Conservation (phyloP, 2,888 invertebrate genomes). For the Galeopsomyia nigrocyanea region DNA sequence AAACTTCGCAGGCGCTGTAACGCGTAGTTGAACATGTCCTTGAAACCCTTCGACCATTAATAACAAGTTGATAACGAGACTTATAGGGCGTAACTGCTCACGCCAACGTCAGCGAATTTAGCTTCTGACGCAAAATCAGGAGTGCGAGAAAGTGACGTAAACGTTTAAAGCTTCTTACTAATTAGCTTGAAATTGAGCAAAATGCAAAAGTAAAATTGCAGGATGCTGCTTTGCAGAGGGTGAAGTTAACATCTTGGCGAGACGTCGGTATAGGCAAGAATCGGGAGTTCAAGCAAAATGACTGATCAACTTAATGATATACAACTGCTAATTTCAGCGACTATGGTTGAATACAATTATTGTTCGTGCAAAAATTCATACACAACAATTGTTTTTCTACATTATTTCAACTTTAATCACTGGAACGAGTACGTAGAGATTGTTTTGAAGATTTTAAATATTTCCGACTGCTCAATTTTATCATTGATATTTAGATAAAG, state of each 20-base stretch:
- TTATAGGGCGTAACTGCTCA: neutral
- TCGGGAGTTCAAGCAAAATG: slow-evolving; percentile 2
- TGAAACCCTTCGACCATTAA: neutral
- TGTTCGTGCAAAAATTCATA: too few relatives aligned
- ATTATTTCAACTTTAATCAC: too few relatives aligned
- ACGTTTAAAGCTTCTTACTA: slow-evolving; percentile 33
- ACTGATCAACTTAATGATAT: neutral
- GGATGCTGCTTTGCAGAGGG: neutral
- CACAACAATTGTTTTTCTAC: too few relatives aligned
- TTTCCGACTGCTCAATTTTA: too few relatives aligned
- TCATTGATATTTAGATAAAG: too few relatives aligned
- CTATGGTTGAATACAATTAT: too few relatives aligned
- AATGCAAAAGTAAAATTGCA: slow-evolving; percentile 38
- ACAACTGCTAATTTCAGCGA: too few relatives aligned
- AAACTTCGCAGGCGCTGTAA: neutral
- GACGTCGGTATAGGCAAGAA: neutral
- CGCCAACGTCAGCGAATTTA: slow-evolving; percentile 5
- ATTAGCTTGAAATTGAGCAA: slow-evolving; percentile 28
- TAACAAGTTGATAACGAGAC: slow-evolving; percentile 22
- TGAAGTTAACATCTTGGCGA: neutral
- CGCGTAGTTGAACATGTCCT: neutral
- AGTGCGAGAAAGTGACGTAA: slow-evolving; percentile 8
- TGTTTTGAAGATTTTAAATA: too few relatives aligned
- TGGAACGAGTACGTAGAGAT: too few relatives aligned
- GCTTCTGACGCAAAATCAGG: slow-evolving; percentile 19